phyloP scores from a whole-genome alignment of 2,888 invertebrate genomes.

The Metacarcinus magister region DNA sequence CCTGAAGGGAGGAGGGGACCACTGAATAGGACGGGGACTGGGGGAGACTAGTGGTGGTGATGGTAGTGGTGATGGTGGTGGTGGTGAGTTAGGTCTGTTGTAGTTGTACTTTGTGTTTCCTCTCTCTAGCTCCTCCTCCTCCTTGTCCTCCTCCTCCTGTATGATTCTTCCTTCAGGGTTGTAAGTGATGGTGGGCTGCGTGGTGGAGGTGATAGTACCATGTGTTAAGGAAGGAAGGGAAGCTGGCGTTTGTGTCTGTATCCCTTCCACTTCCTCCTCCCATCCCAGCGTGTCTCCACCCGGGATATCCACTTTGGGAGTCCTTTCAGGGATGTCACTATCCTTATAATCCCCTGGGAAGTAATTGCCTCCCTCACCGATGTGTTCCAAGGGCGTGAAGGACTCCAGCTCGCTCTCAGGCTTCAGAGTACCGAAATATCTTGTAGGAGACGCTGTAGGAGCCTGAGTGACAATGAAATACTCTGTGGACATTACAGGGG shows the following conservation, averaged over 20 bases:
- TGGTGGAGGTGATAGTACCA: conserved; percentile 63
- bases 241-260: neutral
- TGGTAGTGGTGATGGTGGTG: neutral
- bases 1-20: conserved; percentile 70
- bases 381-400: neutral
- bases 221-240: conserved; percentile 11
- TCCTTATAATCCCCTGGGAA: neutral
- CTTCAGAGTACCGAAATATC: too few species aligned
- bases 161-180: neutral
- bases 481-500: neutral
- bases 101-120: neutral
- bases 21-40: neutral
- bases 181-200: neutral
- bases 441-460: neutral
- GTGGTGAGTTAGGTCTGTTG: neutral
- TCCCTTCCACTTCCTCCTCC: neutral
- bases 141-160: neutral
- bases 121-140: neutral
- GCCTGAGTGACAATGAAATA: neutral
- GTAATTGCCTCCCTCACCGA: neutral
- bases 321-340: neutral
- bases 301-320: neutral
- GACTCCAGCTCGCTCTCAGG: neutral
- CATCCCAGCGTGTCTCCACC: neutral
- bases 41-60: neutral